Conservation (phyloP, 2,888 invertebrate genomes). For the Athalia circularis region DNA sequence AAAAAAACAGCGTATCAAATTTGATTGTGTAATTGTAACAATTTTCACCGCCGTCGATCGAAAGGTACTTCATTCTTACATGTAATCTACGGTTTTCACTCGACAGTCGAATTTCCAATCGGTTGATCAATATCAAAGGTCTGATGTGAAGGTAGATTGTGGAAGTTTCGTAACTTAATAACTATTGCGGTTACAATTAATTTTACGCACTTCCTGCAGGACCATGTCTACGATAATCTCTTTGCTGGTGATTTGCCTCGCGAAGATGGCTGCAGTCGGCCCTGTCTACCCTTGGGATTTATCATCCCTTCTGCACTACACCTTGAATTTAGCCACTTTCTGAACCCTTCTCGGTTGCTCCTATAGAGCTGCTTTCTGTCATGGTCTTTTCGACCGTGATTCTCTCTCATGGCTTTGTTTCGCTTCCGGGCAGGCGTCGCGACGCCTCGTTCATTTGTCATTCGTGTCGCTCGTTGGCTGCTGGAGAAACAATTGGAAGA, state of each 20-base stretch:
- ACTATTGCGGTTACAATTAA: constrained; percentile 5
- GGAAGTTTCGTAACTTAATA: background rate
- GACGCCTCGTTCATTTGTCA: constrained; percentile 40
- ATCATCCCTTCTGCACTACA: background rate
- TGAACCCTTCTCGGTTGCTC: background rate
- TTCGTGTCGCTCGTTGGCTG: constrained; percentile 36
- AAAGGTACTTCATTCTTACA: no score
- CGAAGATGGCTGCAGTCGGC: background rate
- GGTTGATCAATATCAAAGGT: constrained; percentile 63
- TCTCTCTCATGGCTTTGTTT: constrained; percentile 37
- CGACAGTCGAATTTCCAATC: constrained; percentile 66
- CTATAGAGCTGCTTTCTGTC: background rate
- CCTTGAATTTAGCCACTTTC: background rate
- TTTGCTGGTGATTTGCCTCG: no score
- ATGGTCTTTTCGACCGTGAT: background rate
- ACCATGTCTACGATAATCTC: no score
- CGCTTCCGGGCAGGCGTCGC: constrained; percentile 35
- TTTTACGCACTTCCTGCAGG: no score
- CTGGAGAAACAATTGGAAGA: constrained; percentile 44
- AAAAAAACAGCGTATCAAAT: background rate
- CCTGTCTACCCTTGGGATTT: background rate
- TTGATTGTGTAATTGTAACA: background rate
- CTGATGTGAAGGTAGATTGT: constrained; percentile 51
- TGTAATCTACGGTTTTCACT: no score
- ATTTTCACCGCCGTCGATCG: no score